Evolutionary conservation across 1,140 invertebrate genomes (phyloP).

Genomic region (Papilio glaucus): DNA sequence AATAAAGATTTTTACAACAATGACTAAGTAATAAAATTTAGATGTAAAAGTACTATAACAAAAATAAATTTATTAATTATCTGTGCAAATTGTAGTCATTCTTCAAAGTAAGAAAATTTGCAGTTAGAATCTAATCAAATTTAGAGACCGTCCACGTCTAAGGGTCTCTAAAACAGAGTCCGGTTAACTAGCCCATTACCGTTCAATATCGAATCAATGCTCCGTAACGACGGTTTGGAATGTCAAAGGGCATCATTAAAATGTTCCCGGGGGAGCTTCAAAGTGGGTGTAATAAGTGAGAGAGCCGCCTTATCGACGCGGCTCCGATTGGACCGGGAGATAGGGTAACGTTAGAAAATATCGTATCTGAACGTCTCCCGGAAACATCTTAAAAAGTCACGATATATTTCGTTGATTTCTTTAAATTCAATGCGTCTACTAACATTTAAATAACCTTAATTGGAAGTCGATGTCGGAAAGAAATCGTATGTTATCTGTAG

Average conservation of each 20-base stretch:
- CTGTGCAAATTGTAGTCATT: no score
- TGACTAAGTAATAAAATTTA: no score
- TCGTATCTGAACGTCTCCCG: slow-evolving; percentile 37
- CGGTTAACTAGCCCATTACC: slow-evolving; percentile 30
- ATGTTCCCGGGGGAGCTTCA: slow-evolving; percentile 39
- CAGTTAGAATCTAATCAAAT: neutral
- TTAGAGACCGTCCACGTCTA: neutral
- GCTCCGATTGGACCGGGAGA: slow-evolving; percentile 31
- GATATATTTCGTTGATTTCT: slow-evolving; percentile 1
- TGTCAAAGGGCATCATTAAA: slow-evolving; percentile 45
- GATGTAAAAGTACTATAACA: no score
- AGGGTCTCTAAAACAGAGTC: slow-evolving; percentile 23
- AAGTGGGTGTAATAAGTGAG: slow-evolving; percentile 46
- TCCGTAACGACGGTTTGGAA: slow-evolving; percentile 39
- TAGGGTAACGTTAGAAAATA: slow-evolving; percentile 30
- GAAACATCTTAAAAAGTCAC: slow-evolving; percentile 1
- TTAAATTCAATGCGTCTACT: no score
- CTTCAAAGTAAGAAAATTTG: neutral
- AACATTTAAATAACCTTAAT: no score
- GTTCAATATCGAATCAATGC: slow-evolving; percentile 30
- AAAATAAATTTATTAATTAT: no score
- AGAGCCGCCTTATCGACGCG: slow-evolving; percentile 42
- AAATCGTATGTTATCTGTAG: no score
- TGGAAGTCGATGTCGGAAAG: no score
- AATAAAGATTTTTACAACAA: no score